These are phyloP conservation scores for Amphiprion clarkii DNA, from an alignment of 2,797 vertebrate genomes.

Conservation along the genomic window DNA sequence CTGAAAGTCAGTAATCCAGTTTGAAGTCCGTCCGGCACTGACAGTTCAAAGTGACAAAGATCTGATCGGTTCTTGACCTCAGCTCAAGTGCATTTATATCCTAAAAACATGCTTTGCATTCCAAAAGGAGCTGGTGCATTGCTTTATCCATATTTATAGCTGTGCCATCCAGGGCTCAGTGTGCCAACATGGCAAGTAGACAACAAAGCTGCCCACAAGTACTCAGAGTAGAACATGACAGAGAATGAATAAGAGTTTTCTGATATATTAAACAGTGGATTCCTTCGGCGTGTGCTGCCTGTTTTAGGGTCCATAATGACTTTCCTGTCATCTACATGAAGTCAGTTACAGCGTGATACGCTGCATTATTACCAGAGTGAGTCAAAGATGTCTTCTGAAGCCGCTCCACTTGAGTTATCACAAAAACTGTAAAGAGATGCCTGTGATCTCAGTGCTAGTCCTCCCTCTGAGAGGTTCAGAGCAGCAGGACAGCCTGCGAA, in stretches of 20 bases:
- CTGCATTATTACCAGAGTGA: slow-evolving; percentile 7
- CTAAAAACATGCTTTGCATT: slow-evolving; percentile 39
- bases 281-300: slow-evolving; percentile 10
- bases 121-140: slow-evolving; percentile 25
- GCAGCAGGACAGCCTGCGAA: slow-evolving; percentile 53
- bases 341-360: not conserved
- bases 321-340: slow-evolving; percentile 24
- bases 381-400: slow-evolving; percentile 20
- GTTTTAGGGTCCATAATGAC: slow-evolving; percentile 7
- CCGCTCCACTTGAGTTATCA: slow-evolving; percentile 35
- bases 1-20: not conserved
- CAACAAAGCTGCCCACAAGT: slow-evolving; percentile 28
- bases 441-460: slow-evolving; percentile 41
- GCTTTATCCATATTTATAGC: slow-evolving; percentile 43
- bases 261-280: slow-evolving; percentile 14
- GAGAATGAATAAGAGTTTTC: slow-evolving; percentile 7
- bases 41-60: slow-evolving; percentile 17
- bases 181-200: slow-evolving; percentile 26
- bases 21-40: not conserved
- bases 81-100: slow-evolving; percentile 12
- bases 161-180: slow-evolving; percentile 26
- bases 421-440: slow-evolving; percentile 30
- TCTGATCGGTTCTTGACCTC: slow-evolving; percentile 22
- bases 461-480: slow-evolving; percentile 26
- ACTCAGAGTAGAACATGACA: slow-evolving; percentile 12